These are phyloP conservation scores for Pardosa pseudoannulata DNA, from an alignment of 2,888 invertebrate genomes.

Conservation along the genomic window DNA sequence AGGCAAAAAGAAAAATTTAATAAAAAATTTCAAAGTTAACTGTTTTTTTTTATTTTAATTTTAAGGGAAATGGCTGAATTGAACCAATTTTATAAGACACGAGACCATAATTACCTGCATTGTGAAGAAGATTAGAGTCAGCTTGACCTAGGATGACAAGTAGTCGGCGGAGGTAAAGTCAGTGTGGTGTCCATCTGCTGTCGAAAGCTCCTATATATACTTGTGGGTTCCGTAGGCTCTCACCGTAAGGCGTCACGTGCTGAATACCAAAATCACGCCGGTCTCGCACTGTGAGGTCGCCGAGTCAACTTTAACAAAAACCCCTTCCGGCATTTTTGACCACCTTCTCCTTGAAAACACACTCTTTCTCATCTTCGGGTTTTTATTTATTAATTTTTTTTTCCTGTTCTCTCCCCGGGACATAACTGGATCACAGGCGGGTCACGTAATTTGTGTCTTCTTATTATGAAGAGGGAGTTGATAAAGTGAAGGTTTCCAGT, in stretches of 20 bases:
- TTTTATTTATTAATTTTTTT: background rate
- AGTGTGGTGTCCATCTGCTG: background rate
- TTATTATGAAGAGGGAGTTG: constrained; percentile 17
- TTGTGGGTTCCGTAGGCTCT: background rate
- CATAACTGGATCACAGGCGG: constrained; percentile 8
- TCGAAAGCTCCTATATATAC: constrained; percentile 1
- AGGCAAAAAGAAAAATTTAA: too few species aligned
- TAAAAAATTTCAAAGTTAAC: too few species aligned
- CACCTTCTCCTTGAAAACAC: constrained; percentile 7
- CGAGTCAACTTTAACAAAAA: background rate
- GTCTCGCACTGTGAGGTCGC: background rate
- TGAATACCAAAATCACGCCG: constrained; percentile 3
- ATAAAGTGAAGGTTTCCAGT: constrained; percentile 14
- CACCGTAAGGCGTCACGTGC: background rate
- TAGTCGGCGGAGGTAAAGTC: background rate
- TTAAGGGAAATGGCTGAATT: too few species aligned
- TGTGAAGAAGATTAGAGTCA: background rate
- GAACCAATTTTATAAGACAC: too few species aligned
- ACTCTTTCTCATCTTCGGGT: background rate
- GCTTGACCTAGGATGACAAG: background rate
- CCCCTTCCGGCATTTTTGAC: constrained; percentile 14
- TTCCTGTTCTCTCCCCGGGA: background rate
- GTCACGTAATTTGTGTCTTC: constrained; percentile 25
- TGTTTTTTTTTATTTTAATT: too few species aligned
- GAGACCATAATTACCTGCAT: constrained; percentile 10